Percentiles rank a stretch among this genome's conserved stretches.
These are phyloP conservation scores for Nebria salina DNA, from an alignment of 2,888 invertebrate species.

Conservation along the genomic window DNA sequence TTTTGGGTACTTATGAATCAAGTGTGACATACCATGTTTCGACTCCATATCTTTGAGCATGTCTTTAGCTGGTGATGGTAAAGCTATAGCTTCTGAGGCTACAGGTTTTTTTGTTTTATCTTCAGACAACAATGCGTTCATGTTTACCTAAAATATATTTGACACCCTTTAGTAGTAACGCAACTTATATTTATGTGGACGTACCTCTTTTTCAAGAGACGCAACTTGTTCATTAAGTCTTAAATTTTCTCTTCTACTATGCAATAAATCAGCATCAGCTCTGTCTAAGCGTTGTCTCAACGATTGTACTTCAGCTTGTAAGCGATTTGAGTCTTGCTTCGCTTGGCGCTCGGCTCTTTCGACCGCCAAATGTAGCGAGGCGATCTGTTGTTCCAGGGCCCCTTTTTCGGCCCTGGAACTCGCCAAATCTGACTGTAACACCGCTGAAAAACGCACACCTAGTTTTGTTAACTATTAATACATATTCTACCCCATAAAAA, in stretches of 20 bases:
- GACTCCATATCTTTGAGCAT: constrained; percentile 78
- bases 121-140: constrained; percentile 58
- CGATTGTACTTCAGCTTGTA: constrained; percentile 81
- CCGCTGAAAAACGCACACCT: constrained; percentile 64
- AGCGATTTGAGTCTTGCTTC: constrained; percentile 77
- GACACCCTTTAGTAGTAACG: not conserved
- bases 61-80: constrained; percentile 54
- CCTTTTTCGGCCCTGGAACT: constrained; percentile 82
- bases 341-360: constrained; percentile 80
- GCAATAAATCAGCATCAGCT: constrained; percentile 82
- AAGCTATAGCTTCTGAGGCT: constrained; percentile 56
- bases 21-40: constrained; percentile 77
- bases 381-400: constrained; percentile 81
- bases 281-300: constrained; percentile 80
- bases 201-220: constrained; percentile 82
- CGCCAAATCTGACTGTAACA: constrained; percentile 79
- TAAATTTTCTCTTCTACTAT: constrained; percentile 81
- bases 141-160: constrained; percentile 54
- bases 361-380: constrained; percentile 70
- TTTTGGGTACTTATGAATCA: not conserved
- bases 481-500: not conserved
- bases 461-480: constrained; percentile 19
- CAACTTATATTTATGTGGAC: not conserved
- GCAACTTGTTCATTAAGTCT: constrained; percentile 82
- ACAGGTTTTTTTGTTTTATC: constrained; percentile 55